These are phyloP conservation scores for Clarias platycephalus DNA, from an alignment of 2,797 vertebrate genomes.

Conservation along the genomic window DNA sequence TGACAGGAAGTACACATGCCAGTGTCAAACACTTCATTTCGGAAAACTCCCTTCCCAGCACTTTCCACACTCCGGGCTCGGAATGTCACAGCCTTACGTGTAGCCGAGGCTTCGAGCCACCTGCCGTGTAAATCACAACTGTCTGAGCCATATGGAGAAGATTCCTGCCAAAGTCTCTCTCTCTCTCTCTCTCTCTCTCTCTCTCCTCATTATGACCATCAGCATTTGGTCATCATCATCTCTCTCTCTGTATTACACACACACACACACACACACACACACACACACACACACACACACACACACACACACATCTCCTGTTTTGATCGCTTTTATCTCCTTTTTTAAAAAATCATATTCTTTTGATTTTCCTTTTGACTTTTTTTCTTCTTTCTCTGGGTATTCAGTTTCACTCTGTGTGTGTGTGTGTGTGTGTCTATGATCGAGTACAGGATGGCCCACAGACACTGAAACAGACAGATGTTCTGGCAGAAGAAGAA, in stretches of 20 bases:
- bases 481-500: neutral
- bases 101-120: conserved; percentile 75
- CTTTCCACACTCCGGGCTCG: conserved; percentile 73
- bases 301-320: neutral
- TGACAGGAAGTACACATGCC: conserved; percentile 43
- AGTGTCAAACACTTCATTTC: conserved; percentile 59
- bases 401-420: neutral
- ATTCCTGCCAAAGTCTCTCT: conserved; percentile 81
- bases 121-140: conserved; percentile 87
- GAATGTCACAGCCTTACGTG: conserved; percentile 75
- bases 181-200: conserved; percentile 70
- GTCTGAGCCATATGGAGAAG: conserved; percentile 91
- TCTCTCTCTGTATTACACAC: conserved; percentile 43
- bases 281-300: conserved; percentile 1
- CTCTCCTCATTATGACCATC: conserved; percentile 87
- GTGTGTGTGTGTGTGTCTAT: neutral
- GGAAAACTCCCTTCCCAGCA: conserved; percentile 64
- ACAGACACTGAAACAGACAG: conserved; percentile 1
- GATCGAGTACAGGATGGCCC: neutral
- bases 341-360: neutral
- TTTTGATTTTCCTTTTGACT: neutral
- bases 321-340: neutral
- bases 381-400: too few relatives aligned
- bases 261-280: neutral
- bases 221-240: conserved; percentile 81